phyloP scores from a whole-genome alignment of 1,140 invertebrate genomes.

The Platorchestia sp. region DNA sequence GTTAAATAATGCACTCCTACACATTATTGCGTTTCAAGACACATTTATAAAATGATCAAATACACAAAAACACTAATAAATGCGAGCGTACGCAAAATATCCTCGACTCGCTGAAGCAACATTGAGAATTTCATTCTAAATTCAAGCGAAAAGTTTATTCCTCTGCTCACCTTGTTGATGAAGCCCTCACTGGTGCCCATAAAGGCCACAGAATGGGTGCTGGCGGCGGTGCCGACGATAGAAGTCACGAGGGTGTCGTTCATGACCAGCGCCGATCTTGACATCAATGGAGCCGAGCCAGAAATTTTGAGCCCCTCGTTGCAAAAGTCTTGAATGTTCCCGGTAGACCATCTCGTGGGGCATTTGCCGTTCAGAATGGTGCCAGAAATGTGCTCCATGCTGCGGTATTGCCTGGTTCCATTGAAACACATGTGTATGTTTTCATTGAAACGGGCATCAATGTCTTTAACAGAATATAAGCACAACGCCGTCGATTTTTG shows the following conservation, averaged over 20 bases:
- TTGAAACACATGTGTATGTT: constrained; percentile 98
- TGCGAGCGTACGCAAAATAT: neutral
- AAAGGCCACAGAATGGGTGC: constrained; percentile 92
- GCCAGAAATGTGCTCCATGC: constrained; percentile 94
- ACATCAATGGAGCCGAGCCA: constrained; percentile 84
- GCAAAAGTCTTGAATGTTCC: constrained; percentile 93
- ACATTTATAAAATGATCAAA: neutral
- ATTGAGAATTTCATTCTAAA: neutral
- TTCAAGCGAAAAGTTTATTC: neutral
- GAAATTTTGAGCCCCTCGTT: constrained; percentile 93
- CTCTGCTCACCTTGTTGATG: constrained; percentile 81
- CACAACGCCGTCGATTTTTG: constrained; percentile 85
- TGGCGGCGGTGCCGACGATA: constrained; percentile 82
- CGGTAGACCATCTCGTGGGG: constrained; percentile 79
- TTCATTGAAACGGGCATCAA: constrained; percentile 93
- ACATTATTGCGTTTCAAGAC: neutral
- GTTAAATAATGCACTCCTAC: too few species aligned
- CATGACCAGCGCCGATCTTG: constrained; percentile 78
- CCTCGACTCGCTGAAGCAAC: neutral
- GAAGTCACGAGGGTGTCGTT: constrained; percentile 78
- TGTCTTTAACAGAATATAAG: constrained; percentile 80
- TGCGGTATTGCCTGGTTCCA: constrained; percentile 89
- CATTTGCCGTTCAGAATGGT: constrained; percentile 91
- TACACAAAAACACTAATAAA: neutral
- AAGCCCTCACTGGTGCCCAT: constrained; percentile 84